These are phyloP conservation scores for Cyphomyrus discorhynchus DNA, from an alignment of 2,113 vertebrate species.

Conservation along the genomic window DNA sequence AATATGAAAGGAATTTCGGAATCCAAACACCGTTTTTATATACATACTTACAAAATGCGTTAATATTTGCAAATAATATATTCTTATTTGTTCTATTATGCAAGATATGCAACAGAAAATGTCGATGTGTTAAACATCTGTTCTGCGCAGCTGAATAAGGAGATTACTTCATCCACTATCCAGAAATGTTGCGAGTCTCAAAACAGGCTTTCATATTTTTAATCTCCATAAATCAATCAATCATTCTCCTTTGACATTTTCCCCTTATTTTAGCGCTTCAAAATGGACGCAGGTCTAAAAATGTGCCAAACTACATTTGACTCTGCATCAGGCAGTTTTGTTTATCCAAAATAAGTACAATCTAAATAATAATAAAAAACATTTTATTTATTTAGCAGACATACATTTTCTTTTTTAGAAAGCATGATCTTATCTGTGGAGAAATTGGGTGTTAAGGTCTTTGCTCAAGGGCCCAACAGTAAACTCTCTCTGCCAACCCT, in stretches of 20 bases:
- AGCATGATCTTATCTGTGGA: neutral
- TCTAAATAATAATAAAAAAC: neutral
- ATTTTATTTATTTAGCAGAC: neutral
- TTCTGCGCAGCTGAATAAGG: neutral
- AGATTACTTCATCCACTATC: neutral
- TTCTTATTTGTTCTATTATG: neutral
- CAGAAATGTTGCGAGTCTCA: neutral
- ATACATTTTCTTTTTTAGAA: neutral
- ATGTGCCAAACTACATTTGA: neutral
- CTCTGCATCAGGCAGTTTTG: neutral
- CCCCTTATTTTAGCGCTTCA: neutral
- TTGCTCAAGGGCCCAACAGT: neutral
- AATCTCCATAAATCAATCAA: neutral
- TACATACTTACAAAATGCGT: neutral
- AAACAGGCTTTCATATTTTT: neutral
- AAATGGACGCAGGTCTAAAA: neutral
- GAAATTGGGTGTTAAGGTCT: neutral
- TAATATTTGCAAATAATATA: neutral
- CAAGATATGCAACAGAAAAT: neutral
- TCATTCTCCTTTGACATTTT: neutral
- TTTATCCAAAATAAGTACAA: neutral
- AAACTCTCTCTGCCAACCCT: neutral
- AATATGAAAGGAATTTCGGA: neutral
- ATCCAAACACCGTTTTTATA: neutral
- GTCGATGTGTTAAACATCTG: neutral